Percentiles rank a stretch among this genome's conserved stretches.
These are phyloP conservation scores for Takifugu ocellatus DNA, from an alignment of 2,797 vertebrate species.

Conservation along the genomic window DNA sequence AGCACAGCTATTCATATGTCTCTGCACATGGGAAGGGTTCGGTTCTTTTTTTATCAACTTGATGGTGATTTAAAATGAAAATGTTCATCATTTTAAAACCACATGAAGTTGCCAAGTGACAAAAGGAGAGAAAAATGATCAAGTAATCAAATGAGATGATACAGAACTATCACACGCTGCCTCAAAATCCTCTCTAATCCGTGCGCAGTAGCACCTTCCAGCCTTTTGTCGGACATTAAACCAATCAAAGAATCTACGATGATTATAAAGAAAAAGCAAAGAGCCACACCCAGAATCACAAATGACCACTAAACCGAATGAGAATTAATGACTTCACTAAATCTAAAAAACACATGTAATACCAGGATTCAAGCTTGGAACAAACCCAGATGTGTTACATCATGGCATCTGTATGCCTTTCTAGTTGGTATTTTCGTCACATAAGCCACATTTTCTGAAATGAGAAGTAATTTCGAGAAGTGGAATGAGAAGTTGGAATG, in stretches of 20 bases:
- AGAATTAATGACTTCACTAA: conserved; percentile 48
- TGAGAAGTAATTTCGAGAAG: conserved; percentile 7
- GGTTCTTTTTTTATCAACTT: conserved; percentile 7
- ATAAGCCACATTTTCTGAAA: conserved; percentile 4
- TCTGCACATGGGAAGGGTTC: conserved; percentile 25
- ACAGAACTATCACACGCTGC: neutral
- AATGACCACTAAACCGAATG: conserved; percentile 49
- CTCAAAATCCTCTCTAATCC: conserved; percentile 22
- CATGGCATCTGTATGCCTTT: neutral
- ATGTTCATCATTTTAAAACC: no score
- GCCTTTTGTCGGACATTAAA: conserved; percentile 38
- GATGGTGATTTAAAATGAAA: neutral
- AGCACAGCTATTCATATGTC: conserved; percentile 24
- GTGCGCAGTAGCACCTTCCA: conserved; percentile 28
- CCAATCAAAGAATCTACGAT: conserved; percentile 36
- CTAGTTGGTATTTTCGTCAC: neutral
- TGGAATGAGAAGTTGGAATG: neutral
- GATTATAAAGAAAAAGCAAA: conserved; percentile 46
- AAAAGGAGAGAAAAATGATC: no score
- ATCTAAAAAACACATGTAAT: conserved; percentile 49
- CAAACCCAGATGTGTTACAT: conserved; percentile 15
- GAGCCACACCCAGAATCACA: conserved; percentile 69
- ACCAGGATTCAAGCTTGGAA: neutral
- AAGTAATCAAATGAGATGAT: no score
- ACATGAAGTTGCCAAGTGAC: no score